Percentiles rank a stretch among this genome's conserved stretches.
These are phyloP conservation scores for Sarotherodon lohbergeri DNA, from an alignment of 2,113 vertebrate genomes.

Conservation along the genomic window DNA sequence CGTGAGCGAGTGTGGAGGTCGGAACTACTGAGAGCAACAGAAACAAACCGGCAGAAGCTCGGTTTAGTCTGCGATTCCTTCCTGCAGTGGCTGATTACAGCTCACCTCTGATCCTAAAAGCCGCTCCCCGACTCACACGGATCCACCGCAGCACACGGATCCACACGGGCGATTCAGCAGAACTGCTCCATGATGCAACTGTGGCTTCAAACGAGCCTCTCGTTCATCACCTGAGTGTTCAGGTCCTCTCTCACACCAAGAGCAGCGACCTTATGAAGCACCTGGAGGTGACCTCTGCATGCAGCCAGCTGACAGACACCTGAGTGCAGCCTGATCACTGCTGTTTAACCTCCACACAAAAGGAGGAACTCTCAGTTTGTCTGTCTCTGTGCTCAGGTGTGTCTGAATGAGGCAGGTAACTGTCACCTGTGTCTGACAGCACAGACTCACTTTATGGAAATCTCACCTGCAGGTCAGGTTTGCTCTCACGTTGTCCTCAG, in stretches of 20 bases:
- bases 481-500: background rate
- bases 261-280: background rate
- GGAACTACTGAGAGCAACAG: background rate
- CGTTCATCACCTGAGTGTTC: fast-evolving
- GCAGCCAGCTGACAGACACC: background rate
- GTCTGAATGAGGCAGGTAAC: background rate
- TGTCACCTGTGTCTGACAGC: background rate
- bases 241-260: background rate
- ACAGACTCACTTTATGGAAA: background rate
- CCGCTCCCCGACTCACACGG: fast-evolving
- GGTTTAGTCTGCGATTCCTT: fast-evolving
- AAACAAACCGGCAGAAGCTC: fast-evolving
- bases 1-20: background rate
- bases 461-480: background rate
- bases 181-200: background rate
- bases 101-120: fast-evolving
- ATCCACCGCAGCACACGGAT: background rate
- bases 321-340: background rate
- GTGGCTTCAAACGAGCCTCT: background rate
- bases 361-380: background rate
- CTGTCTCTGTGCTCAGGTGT: background rate
- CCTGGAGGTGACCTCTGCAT: background rate
- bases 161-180: background rate
- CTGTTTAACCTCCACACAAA: background rate
- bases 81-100: background rate